Base-by-base conservation (phyloP, 2,797 vertebrate species). In the Periparus ater region DNA sequence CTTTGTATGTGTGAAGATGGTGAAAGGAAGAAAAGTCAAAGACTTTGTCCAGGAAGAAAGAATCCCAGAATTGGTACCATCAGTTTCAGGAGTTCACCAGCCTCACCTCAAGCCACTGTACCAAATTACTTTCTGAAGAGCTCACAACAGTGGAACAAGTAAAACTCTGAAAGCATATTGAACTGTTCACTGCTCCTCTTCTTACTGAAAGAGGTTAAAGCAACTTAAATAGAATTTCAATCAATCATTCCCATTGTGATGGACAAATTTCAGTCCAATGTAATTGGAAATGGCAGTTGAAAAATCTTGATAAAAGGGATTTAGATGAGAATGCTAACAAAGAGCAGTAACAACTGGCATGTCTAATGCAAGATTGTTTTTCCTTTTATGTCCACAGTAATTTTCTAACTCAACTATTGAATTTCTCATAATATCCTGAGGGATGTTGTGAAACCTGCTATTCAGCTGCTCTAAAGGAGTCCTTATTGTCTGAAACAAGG, bases 201-300 rank as follows among this genome's bases (percentile, higher is more conserved):
- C 85, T 36, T 63, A 53, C 17, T 78, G 91, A 93, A 93, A 74
- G 44, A 44, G 27, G 60, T 65, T 89, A 71, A 93, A 94, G 40
- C 3, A 87, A 93, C 67, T 90, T 94, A 87, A 95, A 93, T 5
- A 95, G 63, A 94, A 91, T 42, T 77, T 86, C 42, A 25, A 48
- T 83, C 78, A 65, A 87, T 91, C 34, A 47, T 77, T 90, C n/a
- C 25, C 66, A 80, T 65, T 63, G 23, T 67, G 65, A 78, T 50
- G 71, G 82, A 78, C 50, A 80, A 72, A 76, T 84, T 96, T 95
- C 50, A 73, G 42, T 67, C 16, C 57, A 79, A 34, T 67, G 44
- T 72, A 63, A 91, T 93, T 77, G 67, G 58, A 86, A 96, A 93
- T 38, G 40, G 70, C 23, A 71, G 77, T n/a, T 89, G 75, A 83